Evolutionary conservation across 2,113 vertebrate genomes (phyloP).

Genomic region (Pseudopodoces humilis): DNA sequence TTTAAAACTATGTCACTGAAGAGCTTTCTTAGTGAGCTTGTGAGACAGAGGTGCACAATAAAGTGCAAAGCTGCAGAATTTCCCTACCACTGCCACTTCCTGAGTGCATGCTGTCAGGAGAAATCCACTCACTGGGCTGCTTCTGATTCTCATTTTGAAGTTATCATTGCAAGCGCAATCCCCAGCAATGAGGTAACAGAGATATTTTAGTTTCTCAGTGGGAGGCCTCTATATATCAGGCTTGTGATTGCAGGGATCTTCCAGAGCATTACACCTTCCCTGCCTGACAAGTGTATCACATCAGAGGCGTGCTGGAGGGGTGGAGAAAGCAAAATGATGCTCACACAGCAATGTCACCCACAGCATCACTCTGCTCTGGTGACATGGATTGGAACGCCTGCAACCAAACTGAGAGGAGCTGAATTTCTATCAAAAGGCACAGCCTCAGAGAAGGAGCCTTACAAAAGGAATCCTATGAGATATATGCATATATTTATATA

Average conservation of each 20-base stretch:
- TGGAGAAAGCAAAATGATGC: neutral
- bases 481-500: neutral
- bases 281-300: neutral
- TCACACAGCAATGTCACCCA: neutral
- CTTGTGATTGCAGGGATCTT: neutral
- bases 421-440: neutral
- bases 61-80: neutral
- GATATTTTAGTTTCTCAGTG: neutral
- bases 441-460: neutral
- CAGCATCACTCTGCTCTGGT: neutral
- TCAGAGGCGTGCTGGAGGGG: neutral
- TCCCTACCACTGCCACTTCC: neutral
- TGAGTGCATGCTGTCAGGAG: neutral
- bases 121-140: neutral
- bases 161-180: constrained; percentile 15
- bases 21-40: neutral
- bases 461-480: neutral
- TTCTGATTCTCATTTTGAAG: neutral
- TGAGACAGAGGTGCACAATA: neutral
- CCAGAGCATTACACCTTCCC: neutral
- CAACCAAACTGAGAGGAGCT: neutral
- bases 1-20: neutral
- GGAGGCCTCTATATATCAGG: neutral
- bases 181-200: neutral
- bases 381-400: neutral